Evolutionary conservation across 2,113 vertebrate genomes (phyloP), one percentile per base, ranked within the genome.

Genomic region (Brienomyrus longianalis): DNA sequence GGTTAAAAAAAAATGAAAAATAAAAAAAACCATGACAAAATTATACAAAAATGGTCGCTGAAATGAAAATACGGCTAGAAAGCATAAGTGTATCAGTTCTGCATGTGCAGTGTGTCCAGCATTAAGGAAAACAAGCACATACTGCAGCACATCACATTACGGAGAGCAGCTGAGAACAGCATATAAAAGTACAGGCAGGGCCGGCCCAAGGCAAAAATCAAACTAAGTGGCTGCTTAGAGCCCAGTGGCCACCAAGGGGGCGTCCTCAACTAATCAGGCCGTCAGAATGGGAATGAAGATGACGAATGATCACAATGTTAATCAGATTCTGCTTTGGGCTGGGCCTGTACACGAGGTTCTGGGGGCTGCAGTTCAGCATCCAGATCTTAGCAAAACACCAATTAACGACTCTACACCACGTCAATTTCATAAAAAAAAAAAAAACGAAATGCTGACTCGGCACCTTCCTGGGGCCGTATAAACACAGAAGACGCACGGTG

Each of bases 91-190:
- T 48, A 54, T 74, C 91, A 91, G 70, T 45, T 51, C 21, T 86
- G 10, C 9, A 3, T 15, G 4, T 83, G 54, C 45, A 19, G 87
- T 48, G 45, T 47, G 54, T 66, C 88, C 86, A 84, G 50, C 80
- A 59, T 6, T 27, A 66, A 62, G 45, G 3, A 51, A 91, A 80
- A 43, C 15, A 43, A 43, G 6, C 62, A 13, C 19, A 27, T 0
- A 13, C n/a, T 2, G 5, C n/a, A 9, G 87, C 94, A 91, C 90
- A 87, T 91, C 93, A 94, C 95, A 95, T 95, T 93, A 95, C 93
- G 95, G 95, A 94, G 93, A 94, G 94, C 92, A 94, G 94, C 92
- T 31, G 2, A 74, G 56, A 3, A 9, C 56, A 23, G 21, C 62
- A 66, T 11, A 13, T 11, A 39, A 39, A 39, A 39, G 39, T 39